A percentile compares a stretch with the other conserved stretches of the same genome.
These are phyloP conservation scores for Taeniopygia guttata DNA, from an alignment of 2,797 vertebrate genomes.

Conservation along the genomic window DNA sequence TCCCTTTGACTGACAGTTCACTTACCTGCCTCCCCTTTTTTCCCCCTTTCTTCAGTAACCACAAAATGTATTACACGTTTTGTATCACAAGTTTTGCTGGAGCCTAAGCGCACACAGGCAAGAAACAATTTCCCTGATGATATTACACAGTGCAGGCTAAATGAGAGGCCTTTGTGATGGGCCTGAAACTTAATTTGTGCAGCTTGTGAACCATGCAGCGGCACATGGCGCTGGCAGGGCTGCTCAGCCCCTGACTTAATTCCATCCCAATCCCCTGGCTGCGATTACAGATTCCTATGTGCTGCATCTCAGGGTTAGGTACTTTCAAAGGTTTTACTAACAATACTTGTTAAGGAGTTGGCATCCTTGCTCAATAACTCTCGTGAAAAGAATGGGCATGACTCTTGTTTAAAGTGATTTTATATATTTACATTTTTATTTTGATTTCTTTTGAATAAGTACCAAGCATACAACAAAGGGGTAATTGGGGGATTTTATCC, in stretches of 20 bases:
- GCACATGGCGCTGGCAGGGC: neutral
- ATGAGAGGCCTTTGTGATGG: neutral
- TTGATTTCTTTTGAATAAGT: neutral
- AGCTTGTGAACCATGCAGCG: neutral
- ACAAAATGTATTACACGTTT: conserved; percentile 24
- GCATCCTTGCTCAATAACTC: accelerated
- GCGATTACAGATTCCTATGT: neutral
- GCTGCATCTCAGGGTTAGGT: neutral
- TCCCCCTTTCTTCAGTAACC: neutral
- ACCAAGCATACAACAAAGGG: neutral
- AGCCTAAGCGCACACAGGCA: neutral
- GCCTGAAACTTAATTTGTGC: conserved; percentile 45
- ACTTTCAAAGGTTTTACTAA: neutral
- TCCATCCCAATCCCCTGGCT: neutral
- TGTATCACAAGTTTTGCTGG: neutral
- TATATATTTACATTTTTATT: neutral
- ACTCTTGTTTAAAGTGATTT: neutral
- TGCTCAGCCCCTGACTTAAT: neutral
- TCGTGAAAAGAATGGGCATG: neutral
- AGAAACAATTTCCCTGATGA: conserved; percentile 46
- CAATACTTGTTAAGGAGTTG: neutral
- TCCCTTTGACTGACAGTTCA: conserved; percentile 24
- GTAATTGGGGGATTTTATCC: no score
- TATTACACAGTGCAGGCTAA: neutral
- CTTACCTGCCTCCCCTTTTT: neutral